Base-by-base conservation (phyloP, 2,113 vertebrate genomes). In the Ranitomeya variabilis region DNA sequence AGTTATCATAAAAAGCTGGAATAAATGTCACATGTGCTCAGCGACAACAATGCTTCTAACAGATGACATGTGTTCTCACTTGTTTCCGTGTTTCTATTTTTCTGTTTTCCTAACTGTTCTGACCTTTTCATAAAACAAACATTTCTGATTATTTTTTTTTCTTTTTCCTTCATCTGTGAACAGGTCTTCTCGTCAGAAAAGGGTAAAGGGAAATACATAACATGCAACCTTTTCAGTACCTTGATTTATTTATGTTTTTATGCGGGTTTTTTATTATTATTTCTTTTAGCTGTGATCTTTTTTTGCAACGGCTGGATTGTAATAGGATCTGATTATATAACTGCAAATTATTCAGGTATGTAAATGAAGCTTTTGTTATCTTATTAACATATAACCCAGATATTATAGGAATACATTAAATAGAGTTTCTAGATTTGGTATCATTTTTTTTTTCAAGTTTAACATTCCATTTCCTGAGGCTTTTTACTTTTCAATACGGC, bases 41-140 rank as follows among this genome's bases (percentile, higher is more conserved):
- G 26, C 15, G 7, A 51, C 59, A 8, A 23, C 26, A 62, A 10
- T 10, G 19, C 37, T 8, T 64, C 15, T 86, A 86, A 64, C 66
- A 62, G 37, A 9, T 51, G 59, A 86, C 85, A 86, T n/a, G 59
- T 66, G 73, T 86, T 86, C 16, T 60, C 26, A 21, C 57, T 86
- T 86, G 69, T 86, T 78, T 78, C 26, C 37, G 52, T 78, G 59
- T 78, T 86, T 73, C 64, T 64, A 52, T 83, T 76, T 83, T 83
- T 88, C 55, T 76, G 12, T 73, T 87, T 82, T 67, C 69, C 59
- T 73, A 83, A 83, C 83, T 52, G 80, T 55, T 88, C 51, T 88
- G 87, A 88, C 87, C 87, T 88, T 88, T 88, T 83, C 80, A 82
- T 51, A 71, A 76, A 52, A 83, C 31, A 88, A 88, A 76, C 87